A percentile compares a stretch with the other conserved stretches of the same genome.
Evolutionary conservation across 37 sponge, comb jelly and placozoan genomes (phyloP).

Genomic region (Hexactinellida sp.): DNA sequence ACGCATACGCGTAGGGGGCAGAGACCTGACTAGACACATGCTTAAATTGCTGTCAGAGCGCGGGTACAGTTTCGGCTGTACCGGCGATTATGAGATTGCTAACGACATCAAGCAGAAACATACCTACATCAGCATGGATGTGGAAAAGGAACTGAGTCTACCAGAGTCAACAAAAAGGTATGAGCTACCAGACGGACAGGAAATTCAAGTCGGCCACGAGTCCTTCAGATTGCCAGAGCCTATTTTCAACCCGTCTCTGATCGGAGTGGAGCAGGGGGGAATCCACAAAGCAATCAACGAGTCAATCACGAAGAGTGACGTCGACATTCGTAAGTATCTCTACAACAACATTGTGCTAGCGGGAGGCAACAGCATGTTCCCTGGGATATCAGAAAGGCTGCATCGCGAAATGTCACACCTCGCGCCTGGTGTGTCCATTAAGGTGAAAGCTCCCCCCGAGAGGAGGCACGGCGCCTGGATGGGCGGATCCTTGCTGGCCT

Average conservation of each 20-base stretch:
- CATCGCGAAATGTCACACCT: slow-evolving; percentile 37
- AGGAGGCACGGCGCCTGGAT: slow-evolving; percentile 48
- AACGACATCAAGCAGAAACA: slow-evolving; percentile 30
- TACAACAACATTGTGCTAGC: slow-evolving; percentile 43
- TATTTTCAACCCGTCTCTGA: slow-evolving; percentile 20
- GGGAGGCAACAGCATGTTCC: slow-evolving; percentile 47
- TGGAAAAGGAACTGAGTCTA: slow-evolving; percentile 30
- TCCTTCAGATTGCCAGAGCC: slow-evolving; percentile 31
- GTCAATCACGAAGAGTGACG: slow-evolving; percentile 47
- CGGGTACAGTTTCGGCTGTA: neutral
- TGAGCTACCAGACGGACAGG: slow-evolving; percentile 38
- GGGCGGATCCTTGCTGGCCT: slow-evolving; percentile 40
- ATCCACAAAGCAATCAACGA: slow-evolving; percentile 31
- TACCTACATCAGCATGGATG: slow-evolving; percentile 31
- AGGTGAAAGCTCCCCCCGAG: slow-evolving; percentile 46
- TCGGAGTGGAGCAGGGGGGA: slow-evolving; percentile 34
- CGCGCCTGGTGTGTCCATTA: slow-evolving; percentile 31
- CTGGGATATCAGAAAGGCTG: slow-evolving; percentile 44
- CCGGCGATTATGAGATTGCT: slow-evolving; percentile 23
- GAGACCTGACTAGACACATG: slow-evolving; percentile 14
- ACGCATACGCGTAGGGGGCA: too few relatives aligned
- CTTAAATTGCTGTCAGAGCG: neutral
- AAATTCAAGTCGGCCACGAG: slow-evolving; percentile 32
- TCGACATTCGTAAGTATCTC: slow-evolving; percentile 44
- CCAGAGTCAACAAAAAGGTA: slow-evolving; percentile 34